Evolutionary conservation across 2,888 invertebrate genomes (phyloP), one percentile per base, ranked within the genome.

Genomic region (Branchellion lobata): DNA sequence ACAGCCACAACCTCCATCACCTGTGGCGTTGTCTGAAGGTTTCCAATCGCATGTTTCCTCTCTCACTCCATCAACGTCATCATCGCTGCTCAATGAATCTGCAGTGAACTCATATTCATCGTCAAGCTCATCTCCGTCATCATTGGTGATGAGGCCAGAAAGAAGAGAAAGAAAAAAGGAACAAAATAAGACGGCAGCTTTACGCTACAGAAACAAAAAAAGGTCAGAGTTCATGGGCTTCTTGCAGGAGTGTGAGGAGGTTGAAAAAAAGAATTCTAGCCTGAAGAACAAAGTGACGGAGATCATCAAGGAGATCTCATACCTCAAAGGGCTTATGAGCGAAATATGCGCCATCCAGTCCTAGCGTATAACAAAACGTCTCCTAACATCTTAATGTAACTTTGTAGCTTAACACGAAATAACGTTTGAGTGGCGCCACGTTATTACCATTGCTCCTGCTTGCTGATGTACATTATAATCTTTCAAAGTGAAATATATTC

Each of bases 161-260:
- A 71, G 79, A 29, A 81, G 81, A 29, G 36, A 72, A 57, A 53
- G 82, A 8, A 82, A 82, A 79, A 82, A 82, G 47, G 81, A 83
- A 74, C 82, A 83, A 74, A 83, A 83, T 80, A 82, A 82, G 61
- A 82, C 81, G n/a, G 83, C 83, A 1, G 83, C 83, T 8, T 47
- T 79, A 71, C 61, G 82, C 34, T 83, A 83, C 71, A 80, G 83
- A 2, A 78, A 79, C 72, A 82, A 82, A 80, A 83, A 83, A 74
- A 81, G 81, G 34, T 31, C n/a, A 21, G 82, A 82, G 72, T 47
- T 79, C 51, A 73, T 57, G 2, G 40, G 18, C 18, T 74, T 81
- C 29, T 29, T 72, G n/a, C 14, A 31, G 0, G 83, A 83, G 34
- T 79, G 79, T 34, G 65, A 75, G 1, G 69, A 51, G 29, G 78